Percentiles rank a stretch among this genome's conserved stretches.
phyloP scores from a whole-genome alignment of 2,113 vertebrate genomes.

The Ia io region DNA sequence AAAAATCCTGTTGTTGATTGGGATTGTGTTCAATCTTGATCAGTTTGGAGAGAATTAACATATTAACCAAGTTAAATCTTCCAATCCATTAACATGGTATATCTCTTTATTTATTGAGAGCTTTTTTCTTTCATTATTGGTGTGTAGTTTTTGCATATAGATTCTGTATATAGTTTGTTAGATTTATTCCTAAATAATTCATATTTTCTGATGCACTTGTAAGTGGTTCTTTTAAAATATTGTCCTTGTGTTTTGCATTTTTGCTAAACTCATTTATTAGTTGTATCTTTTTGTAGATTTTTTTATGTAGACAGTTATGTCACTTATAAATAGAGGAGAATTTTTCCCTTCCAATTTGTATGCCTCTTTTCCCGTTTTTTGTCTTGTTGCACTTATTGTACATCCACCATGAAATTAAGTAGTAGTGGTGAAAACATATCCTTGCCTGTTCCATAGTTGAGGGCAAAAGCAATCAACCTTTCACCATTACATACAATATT shows the following conservation, averaged over 20 bases:
- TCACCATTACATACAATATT: background rate
- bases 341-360: background rate
- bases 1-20: background rate
- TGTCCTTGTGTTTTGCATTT: background rate
- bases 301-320: background rate
- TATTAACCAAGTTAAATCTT: background rate
- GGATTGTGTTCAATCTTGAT: background rate
- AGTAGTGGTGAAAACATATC: background rate
- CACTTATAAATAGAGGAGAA: background rate
- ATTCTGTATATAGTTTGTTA: background rate
- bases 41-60: background rate
- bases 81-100: background rate
- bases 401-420: background rate
- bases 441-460: background rate
- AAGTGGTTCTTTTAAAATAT: background rate
- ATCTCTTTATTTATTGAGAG: background rate
- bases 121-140: background rate
- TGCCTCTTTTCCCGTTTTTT: background rate
- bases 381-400: background rate
- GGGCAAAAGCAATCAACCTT: background rate
- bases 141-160: background rate
- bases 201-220: background rate
- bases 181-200: background rate
- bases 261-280: background rate
- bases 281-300: background rate